Base-by-base conservation (phyloP, 2,888 invertebrate genomes). In the Dione vanillae region DNA sequence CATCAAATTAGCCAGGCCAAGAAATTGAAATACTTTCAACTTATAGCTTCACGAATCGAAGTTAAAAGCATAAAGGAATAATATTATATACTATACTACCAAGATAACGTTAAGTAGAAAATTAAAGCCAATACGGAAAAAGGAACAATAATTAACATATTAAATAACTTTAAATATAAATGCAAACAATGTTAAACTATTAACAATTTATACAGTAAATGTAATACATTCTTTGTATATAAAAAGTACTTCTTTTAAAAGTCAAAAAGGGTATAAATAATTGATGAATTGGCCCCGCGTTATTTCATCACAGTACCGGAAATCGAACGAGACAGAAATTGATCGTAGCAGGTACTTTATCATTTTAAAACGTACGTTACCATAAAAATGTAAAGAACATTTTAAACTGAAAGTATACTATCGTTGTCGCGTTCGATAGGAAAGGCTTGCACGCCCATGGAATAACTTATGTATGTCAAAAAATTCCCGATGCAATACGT, bases 241-340 rank as follows among this genome's bases (percentile, higher is more conserved):
- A 52, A 40, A 67, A 81, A 79, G n/a, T 74, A 75, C 77, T 75
- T 71, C 71, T 79, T 86, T 82, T 82, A 78, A 82, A 86, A 86
- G 82, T 82, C 83, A 86, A 86, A n/a, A 79, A 78, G 76, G 78
- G 79, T 83, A 85, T 85, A 85, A 86, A 87, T 87, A 87, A 89
- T 87, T 85, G 84, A 89, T 88, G 84, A 85, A 84, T 85, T 82
- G 79, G 78, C 75, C 78, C 72, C 61, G 78, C 78, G 81, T 79
- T 79, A 78, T 79, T 81, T 62, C 37, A 56, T 78, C 80, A 78
- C 75, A 82, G 82, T 83, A 79, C 83, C 84, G 87, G 86, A 87
- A 86, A 87, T 87, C 85, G 83, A 86, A 84, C 85, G 83, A 37
- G n/a, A 84, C 84, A 80, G 77, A 76, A 79, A 27, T 41, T 65